Base-by-base conservation (phyloP, 1,140 invertebrate species). In the Drosophila nannoptera region DNA sequence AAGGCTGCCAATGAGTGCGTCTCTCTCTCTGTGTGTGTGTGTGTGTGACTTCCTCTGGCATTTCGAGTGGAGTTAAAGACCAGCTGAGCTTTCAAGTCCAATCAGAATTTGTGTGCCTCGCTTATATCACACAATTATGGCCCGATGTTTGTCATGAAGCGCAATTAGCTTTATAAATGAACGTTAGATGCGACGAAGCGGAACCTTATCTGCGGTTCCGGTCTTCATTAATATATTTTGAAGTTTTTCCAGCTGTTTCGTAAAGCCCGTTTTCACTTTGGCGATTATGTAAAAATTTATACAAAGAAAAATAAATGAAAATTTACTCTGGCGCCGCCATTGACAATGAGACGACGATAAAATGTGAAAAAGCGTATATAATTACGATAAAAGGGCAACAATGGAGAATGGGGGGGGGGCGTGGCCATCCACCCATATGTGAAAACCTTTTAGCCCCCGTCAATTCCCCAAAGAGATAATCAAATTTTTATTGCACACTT, bases 141-240 rank as follows among this genome's bases (percentile, higher is more conserved):
- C 49, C 14, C 12, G 12, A 43, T 42, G 62, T 59, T 59, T 43
- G 69, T 56, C 50, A 72, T 68, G 67, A 54, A 40, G 48, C 43
- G 65, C 69, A 72, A 72, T 72, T 72, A 68, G 58, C 58, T 53
- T 52, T 42, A 55, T 71, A 70, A 70, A 67, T 67, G 55, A 42
- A 40, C 48, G 50, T 50, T 60, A 67, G 61, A 58, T 61, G 48
- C 69, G 43, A 36, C 50, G 49, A 42, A 46, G 36, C 56, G 69
- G 43, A 62, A 72, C 65, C 22, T 50, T 52, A 45, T n/a, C 61
- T 43, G 36, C 22, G 22, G 50, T 67, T 67, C 69, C 64, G 64
- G 55, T 50, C 36, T 54, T 50, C 50, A 12, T 45, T 59, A 22
- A 22, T 42, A 29, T 46, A 32, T 40, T 48, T 49, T 45, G 4